Percentiles rank a stretch among this genome's conserved stretches.
phyloP scores from a whole-genome alignment of 2,113 vertebrate genomes.

The Trichomycterus rosablanca region DNA sequence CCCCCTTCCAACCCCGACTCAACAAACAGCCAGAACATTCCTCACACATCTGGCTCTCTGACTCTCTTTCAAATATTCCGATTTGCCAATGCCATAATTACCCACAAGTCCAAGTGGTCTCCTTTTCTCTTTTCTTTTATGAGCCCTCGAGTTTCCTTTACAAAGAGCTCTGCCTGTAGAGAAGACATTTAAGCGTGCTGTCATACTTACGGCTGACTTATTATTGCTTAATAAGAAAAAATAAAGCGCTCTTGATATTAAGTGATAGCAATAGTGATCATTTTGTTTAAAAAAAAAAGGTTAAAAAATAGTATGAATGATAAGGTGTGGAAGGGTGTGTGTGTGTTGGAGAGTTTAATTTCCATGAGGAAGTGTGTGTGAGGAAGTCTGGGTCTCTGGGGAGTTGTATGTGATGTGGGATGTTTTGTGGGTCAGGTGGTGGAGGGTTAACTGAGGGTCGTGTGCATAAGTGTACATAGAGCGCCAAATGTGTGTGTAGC shows the following conservation, averaged over 20 bases:
- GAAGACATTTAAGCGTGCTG: too few relatives aligned
- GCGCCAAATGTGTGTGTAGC: slow-evolving; percentile 29
- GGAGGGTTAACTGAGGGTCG: slow-evolving; percentile 28
- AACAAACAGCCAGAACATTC: slow-evolving; percentile 71
- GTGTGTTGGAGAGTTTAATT: neutral
- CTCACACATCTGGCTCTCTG: slow-evolving; percentile 70
- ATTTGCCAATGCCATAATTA: slow-evolving; percentile 58
- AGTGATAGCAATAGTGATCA: too few relatives aligned
- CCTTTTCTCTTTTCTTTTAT: slow-evolving; percentile 68
- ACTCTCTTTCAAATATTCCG: slow-evolving; percentile 54
- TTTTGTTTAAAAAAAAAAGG: too few relatives aligned
- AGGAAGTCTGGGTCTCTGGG: slow-evolving; percentile 13
- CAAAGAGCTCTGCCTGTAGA: slow-evolving; percentile 49
- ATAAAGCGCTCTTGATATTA: neutral
- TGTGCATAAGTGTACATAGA: slow-evolving; percentile 14
- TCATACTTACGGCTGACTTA: slow-evolving; percentile 8
- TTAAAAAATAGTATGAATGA: too few relatives aligned
- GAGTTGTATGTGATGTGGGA: slow-evolving; percentile 22
- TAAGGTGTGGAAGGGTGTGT: too few relatives aligned
- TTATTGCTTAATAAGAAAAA: neutral
- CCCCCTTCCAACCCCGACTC: slow-evolving; percentile 40
- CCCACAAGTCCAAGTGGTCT: slow-evolving; percentile 64
- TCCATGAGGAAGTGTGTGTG: neutral
- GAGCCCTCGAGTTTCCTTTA: slow-evolving; percentile 44
- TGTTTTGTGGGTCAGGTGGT: slow-evolving; percentile 24